Conservation (phyloP, 2,888 invertebrate species). For the Octonoba sinensis region DNA sequence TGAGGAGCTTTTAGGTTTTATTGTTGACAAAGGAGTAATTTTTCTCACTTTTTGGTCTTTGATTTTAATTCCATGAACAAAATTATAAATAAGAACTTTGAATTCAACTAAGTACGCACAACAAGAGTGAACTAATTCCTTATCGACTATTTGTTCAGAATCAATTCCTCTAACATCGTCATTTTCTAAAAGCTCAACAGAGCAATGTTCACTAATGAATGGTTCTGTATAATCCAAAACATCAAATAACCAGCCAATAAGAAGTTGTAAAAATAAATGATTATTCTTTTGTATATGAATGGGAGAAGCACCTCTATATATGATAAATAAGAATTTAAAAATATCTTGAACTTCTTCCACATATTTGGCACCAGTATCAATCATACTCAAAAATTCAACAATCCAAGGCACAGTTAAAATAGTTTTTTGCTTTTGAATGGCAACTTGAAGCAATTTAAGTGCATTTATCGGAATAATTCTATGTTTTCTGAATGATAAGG, state of each 20-base stretch:
- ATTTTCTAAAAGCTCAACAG: not conserved
- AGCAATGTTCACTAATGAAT: constrained; percentile 66
- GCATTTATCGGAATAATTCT: constrained; percentile 54
- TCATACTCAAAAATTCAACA: constrained; percentile 84
- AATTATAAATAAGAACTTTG: constrained; percentile 49
- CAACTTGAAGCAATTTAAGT: constrained; percentile 72
- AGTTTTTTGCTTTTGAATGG: constrained; percentile 77
- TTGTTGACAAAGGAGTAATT: constrained; percentile 79
- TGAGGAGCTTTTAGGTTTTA: constrained; percentile 8
- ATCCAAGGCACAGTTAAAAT: constrained; percentile 87
- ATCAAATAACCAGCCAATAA: constrained; percentile 86
- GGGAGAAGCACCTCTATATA: constrained; percentile 75
- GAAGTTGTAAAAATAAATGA: constrained; percentile 77
- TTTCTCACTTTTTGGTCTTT: constrained; percentile 73
- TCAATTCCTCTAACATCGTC: constrained; percentile 71
- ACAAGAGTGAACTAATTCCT: constrained; percentile 76
- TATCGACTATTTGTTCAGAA: constrained; percentile 76
- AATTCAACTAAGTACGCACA: constrained; percentile 77
- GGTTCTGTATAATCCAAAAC: constrained; percentile 77
- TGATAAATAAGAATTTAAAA: constrained; percentile 77
- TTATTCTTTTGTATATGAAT: constrained; percentile 52
- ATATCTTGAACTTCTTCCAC: constrained; percentile 78
- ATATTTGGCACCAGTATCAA: constrained; percentile 80
- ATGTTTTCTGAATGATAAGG: constrained; percentile 23
- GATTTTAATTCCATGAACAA: constrained; percentile 36